Evolutionary conservation across 2,888 invertebrate species (phyloP), one percentile per base, ranked within the genome.

Genomic region (Spisula subtruncata): DNA sequence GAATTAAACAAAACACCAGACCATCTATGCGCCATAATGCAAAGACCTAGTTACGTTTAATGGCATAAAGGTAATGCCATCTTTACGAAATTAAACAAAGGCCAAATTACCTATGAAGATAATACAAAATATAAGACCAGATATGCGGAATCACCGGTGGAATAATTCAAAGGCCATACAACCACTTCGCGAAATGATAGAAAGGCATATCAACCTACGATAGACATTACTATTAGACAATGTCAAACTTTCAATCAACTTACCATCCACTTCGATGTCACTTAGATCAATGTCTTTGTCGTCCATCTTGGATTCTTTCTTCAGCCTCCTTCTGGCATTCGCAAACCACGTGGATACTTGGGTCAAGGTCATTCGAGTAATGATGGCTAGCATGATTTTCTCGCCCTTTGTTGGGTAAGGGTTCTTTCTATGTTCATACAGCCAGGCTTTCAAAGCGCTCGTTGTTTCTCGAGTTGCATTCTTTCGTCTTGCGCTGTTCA

Each of bases 381-480:
- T 98, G 96, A 99, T 98, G 93, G 99, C 99, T 96, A 99, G 97
- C 98, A 99, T 98, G 95, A 99, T 98, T 97, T 99, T 99, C 97
- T 99, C 99, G 54, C 98, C 99, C 97, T 99, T 99, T 92, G 99
- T 99, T 25, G 99, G 99, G 97, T 99, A 99, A 0, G 99, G 99
- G 97, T 99, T 99, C 97, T 99, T 99, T 97, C 98, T 98, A 97
- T 99, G 99, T 97, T 99, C 99, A 97, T 98, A 98, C 87, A 99
- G 97, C 99, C 99, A 99, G 94, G 99, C 99, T 97, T 99, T 99
- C 86, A 99, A 97, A 83, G 99, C 99, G 91, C 98, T 98, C 87
- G 99, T 99, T 41, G 99, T 99, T 97, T 99, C 99, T 92, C 99
- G 97, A 80, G 99, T 99, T 81, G 99, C 99, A 97, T 99, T 99